Evolutionary conservation across 37 sponge, comb jelly and placozoan species (phyloP).

Genomic region (Cladorhizidae sp.): DNA sequence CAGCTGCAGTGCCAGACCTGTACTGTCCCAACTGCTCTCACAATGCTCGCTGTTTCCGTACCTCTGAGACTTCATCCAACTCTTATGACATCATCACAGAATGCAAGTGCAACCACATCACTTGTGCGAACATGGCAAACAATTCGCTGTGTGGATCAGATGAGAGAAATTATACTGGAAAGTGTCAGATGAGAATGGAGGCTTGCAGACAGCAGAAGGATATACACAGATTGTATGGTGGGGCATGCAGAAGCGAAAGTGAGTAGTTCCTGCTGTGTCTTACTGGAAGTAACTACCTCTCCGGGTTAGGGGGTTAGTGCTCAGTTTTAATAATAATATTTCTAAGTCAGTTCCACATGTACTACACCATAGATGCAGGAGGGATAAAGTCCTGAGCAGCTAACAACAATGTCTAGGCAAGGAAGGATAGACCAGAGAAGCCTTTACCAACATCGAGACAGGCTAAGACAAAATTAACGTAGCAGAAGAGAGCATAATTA

Average conservation of each 20-base stretch:
- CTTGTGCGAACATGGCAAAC: not conserved
- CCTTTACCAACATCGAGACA: too few relatives aligned
- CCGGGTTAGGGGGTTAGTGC: too few relatives aligned
- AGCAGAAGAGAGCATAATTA: too few relatives aligned
- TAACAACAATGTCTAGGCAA: too few relatives aligned
- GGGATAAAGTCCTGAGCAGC: too few relatives aligned
- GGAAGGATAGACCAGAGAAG: too few relatives aligned
- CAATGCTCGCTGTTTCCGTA: conserved; percentile 6
- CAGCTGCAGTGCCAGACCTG: not conserved
- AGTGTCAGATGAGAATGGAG: conserved; percentile 19
- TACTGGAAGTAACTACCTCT: too few relatives aligned
- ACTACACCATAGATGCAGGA: too few relatives aligned
- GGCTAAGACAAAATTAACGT: too few relatives aligned
- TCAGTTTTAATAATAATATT: too few relatives aligned
- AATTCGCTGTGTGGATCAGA: not conserved
- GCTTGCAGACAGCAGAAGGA: conserved; percentile 8
- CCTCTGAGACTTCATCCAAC: not conserved
- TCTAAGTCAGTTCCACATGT: too few relatives aligned
- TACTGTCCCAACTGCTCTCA: conserved; percentile 10
- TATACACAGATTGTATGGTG: not conserved
- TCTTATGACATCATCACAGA: not conserved
- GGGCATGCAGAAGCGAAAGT: not conserved
- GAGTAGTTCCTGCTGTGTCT: too few relatives aligned
- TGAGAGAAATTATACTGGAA: not conserved
- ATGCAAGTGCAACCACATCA: not conserved